Evolutionary conservation across 2,797 vertebrate species (phyloP).

Genomic region (Mionectes olivaceus): DNA sequence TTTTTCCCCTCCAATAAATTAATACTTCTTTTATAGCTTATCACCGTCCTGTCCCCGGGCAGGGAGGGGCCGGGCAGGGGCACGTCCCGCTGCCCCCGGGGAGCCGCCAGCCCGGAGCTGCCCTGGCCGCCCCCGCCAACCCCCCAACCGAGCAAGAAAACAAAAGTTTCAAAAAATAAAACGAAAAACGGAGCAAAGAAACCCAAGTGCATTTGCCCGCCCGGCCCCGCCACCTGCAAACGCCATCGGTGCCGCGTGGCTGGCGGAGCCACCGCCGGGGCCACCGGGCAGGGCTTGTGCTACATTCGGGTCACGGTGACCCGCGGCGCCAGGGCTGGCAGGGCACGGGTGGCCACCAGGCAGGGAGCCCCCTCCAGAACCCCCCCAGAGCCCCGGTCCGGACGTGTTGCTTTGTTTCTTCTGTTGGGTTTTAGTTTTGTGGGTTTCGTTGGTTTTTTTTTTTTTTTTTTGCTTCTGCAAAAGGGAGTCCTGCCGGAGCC

Average conservation of each 20-base stretch:
- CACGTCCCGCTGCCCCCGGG: slow-evolving; percentile 24
- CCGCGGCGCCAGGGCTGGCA: not conserved
- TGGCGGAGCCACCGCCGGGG: not conserved
- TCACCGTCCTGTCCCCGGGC: slow-evolving; percentile 9
- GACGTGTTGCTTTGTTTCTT: slow-evolving; percentile 31
- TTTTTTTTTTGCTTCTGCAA: slow-evolving; percentile 42
- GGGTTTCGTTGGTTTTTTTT: not conserved
- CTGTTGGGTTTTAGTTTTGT: not conserved
- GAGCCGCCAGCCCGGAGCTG: not conserved
- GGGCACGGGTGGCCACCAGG: not conserved
- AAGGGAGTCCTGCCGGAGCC: slow-evolving; percentile 37
- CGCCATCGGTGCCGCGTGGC: not conserved
- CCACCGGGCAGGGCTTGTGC: slow-evolving; percentile 55
- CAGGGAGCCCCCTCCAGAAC: not conserved
- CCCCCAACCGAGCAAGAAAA: not conserved
- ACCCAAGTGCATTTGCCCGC: slow-evolving; percentile 57
- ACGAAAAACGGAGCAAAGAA: slow-evolving; percentile 15
- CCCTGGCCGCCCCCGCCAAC: not conserved
- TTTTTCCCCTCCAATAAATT: slow-evolving; percentile 79
- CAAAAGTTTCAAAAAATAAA: not conserved
- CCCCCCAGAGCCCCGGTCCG: not conserved
- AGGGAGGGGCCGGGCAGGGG: not conserved
- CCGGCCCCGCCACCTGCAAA: not conserved
- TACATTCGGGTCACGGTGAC: slow-evolving; percentile 33
- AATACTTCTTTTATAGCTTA: slow-evolving; percentile 80